These are phyloP conservation scores for Aplodontia rufa DNA, from an alignment of 2,113 vertebrate species.

Conservation along the genomic window DNA sequence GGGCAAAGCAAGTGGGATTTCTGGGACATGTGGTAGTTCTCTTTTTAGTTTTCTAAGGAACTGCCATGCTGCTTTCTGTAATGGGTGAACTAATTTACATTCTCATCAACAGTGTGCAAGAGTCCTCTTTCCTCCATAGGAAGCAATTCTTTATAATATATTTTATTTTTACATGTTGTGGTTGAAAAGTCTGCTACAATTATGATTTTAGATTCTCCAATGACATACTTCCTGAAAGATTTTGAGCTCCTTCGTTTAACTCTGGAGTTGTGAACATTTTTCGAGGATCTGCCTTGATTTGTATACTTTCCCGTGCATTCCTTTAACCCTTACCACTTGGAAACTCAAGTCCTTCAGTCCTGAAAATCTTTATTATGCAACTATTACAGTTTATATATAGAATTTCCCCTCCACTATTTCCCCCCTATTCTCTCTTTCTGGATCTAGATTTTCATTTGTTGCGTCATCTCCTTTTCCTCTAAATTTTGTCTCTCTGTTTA, in stretches of 20 bases:
- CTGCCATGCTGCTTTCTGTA: no score
- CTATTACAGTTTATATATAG: not conserved
- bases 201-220: not conserved
- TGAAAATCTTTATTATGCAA: not conserved
- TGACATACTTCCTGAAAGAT: not conserved
- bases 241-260: not conserved
- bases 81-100: no score
- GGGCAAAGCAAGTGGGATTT: no score
- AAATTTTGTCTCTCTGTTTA: no score
- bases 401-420: not conserved
- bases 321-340: not conserved
- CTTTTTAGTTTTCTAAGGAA: not conserved
- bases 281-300: not conserved
- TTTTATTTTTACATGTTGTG: not conserved
- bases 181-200: not conserved
- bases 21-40: not conserved
- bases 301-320: not conserved
- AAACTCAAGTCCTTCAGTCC: not conserved
- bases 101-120: not conserved
- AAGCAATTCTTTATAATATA: not conserved
- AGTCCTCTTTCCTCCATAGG: not conserved
- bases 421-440: not conserved
- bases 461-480: not conserved
- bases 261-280: not conserved
- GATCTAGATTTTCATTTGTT: not conserved